phyloP scores from a whole-genome alignment of 1,140 invertebrate genomes.

The Vanessa atalanta region DNA sequence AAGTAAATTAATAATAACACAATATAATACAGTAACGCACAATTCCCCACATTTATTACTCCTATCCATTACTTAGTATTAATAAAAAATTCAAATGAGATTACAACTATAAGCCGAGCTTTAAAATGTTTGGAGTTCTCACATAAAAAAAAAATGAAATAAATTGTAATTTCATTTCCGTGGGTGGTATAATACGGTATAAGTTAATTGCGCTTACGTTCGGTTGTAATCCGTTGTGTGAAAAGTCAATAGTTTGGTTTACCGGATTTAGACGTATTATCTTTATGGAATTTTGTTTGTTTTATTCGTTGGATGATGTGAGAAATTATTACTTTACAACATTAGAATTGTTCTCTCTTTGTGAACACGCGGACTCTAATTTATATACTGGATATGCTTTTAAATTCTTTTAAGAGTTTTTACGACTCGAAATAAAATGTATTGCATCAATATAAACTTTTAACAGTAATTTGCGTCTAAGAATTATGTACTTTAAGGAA shows the following conservation, averaged over 20 bases:
- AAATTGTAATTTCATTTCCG: slow-evolving; percentile 54
- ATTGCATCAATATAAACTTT: not conserved
- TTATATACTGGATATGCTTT: not conserved
- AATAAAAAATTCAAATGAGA: slow-evolving; percentile 70
- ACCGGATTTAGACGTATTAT: slow-evolving; percentile 10
- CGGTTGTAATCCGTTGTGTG: slow-evolving; percentile 51
- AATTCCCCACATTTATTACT: slow-evolving; percentile 46
- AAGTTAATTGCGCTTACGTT: slow-evolving; percentile 25
- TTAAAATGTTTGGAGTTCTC: slow-evolving; percentile 63
- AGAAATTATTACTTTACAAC: slow-evolving; percentile 13
- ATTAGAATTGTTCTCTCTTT: slow-evolving; percentile 2
- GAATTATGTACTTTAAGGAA: too few species aligned
- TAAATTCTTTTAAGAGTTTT: not conserved
- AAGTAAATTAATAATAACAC: slow-evolving; percentile 64
- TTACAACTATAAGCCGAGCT: slow-evolving; percentile 60
- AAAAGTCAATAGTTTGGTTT: slow-evolving; percentile 54
- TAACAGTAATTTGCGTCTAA: not conserved
- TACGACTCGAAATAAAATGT: not conserved
- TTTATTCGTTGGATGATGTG: slow-evolving; percentile 3
- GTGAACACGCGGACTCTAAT: not conserved
- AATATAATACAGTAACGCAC: slow-evolving; percentile 45
- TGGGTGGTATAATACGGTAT: slow-evolving; percentile 40
- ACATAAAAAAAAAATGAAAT: slow-evolving; percentile 61
- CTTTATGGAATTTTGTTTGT: slow-evolving; percentile 13
- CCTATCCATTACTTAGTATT: slow-evolving; percentile 53